These are phyloP conservation scores for Crambe crambe DNA, from an alignment of 37 sponge, comb jelly and placozoan genomes.

Conservation along the genomic window DNA sequence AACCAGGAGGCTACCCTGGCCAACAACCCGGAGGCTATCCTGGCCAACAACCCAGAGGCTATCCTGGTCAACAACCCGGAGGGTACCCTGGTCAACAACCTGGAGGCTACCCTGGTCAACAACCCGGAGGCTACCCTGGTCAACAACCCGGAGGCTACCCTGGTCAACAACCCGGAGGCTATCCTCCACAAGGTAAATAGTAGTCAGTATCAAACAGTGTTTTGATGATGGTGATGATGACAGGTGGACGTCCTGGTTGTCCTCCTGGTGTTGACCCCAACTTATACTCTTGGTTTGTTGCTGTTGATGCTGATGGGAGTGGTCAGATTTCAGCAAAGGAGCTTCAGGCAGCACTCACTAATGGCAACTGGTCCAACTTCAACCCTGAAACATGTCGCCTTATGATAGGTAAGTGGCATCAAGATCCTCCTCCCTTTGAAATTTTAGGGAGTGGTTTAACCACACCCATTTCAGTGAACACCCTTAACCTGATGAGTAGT, in stretches of 20 bases:
- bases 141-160: slow-evolving; percentile 43
- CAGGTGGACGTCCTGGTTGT: no score
- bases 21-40: slow-evolving; percentile 44
- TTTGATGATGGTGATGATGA: no score
- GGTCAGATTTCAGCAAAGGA: slow-evolving; percentile 73
- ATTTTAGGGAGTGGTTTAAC: no score
- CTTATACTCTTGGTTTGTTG: slow-evolving; percentile 74
- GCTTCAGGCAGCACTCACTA: slow-evolving; percentile 77
- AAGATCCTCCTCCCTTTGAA: background rate
- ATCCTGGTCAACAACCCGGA: slow-evolving; percentile 23
- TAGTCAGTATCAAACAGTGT: no score
- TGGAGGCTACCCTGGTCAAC: slow-evolving; percentile 34
- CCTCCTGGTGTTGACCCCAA: slow-evolving; percentile 73
- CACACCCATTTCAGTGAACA: background rate
- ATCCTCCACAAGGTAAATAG: slow-evolving; percentile 12
- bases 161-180: slow-evolving; percentile 45
- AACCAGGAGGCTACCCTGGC: slow-evolving; percentile 47
- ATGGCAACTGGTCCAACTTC: slow-evolving; percentile 86
- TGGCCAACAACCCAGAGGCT: slow-evolving; percentile 2
- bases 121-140: slow-evolving; percentile 27
- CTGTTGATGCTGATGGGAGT: slow-evolving; percentile 77
- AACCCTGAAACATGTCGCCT: slow-evolving; percentile 87
- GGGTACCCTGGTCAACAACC: slow-evolving; percentile 11
- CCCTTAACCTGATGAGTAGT: no score
- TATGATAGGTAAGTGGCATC: slow-evolving; percentile 67